Percentiles rank a stretch among this genome's conserved stretches.
Evolutionary conservation across 2,797 vertebrate species (phyloP).

Genomic region (Sorex maritimensis): DNA sequence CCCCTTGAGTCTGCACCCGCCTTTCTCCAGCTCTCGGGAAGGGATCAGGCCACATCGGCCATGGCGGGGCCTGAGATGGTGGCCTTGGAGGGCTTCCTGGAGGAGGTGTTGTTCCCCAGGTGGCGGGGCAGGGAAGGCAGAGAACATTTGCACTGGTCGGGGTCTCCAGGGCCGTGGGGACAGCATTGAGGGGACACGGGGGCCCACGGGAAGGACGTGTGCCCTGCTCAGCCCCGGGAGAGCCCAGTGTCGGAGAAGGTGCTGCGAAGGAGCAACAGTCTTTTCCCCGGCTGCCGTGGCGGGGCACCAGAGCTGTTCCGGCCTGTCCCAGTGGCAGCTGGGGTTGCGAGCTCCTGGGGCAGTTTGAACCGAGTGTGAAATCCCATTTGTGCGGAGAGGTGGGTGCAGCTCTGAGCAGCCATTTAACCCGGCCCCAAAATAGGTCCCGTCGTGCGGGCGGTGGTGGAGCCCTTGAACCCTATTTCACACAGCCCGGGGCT

Average conservation of each 20-base stretch:
- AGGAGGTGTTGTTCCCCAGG: not conserved
- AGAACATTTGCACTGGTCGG: not conserved
- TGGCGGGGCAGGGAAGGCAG: not conserved
- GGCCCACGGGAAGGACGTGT: fast-evolving
- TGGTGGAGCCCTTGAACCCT: slow-evolving; percentile 76
- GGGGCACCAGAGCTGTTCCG: slow-evolving; percentile 80
- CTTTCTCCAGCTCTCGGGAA: not conserved
- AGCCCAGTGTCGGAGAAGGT: not conserved
- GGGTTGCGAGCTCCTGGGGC: slow-evolving; percentile 22
- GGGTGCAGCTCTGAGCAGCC: slow-evolving; percentile 80
- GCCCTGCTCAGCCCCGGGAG: not conserved
- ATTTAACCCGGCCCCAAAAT: slow-evolving; percentile 86
- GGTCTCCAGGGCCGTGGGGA: too few relatives aligned
- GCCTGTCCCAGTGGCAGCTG: not conserved
- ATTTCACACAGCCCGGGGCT: slow-evolving; percentile 79
- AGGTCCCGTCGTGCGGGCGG: slow-evolving; percentile 74
- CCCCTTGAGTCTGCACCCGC: too few relatives aligned
- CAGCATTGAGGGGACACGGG: not conserved
- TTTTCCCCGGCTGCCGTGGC: not conserved
- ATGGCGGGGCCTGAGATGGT: not conserved
- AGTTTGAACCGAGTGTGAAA: slow-evolving; percentile 88
- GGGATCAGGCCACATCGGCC: not conserved
- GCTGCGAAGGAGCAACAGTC: slow-evolving; percentile 76
- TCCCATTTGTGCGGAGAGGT: slow-evolving; percentile 82
- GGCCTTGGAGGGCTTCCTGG: not conserved